Conservation (phyloP, 2,888 invertebrate genomes). For the Chalcis sispes region DNA sequence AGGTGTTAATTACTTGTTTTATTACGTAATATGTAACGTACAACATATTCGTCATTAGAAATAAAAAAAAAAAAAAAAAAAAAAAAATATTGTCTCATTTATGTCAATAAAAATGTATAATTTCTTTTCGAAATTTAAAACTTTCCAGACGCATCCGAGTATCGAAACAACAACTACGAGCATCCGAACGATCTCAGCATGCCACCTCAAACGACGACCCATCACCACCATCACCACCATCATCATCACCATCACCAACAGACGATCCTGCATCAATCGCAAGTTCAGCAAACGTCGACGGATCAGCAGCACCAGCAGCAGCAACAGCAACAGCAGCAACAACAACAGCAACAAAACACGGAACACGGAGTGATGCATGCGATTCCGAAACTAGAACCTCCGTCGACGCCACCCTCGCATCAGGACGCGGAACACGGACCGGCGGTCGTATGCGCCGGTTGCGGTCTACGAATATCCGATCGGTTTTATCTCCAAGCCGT, state of each 20-base stretch:
- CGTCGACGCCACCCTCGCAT: constrained; percentile 71
- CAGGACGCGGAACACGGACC: constrained; percentile 68
- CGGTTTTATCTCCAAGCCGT: constrained; percentile 94
- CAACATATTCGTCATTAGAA: too few relatives aligned
- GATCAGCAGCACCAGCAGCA: constrained; percentile 54
- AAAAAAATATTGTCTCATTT: too few relatives aligned
- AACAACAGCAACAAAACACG: constrained; percentile 53
- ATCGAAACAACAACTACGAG: constrained; percentile 70
- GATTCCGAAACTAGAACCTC: constrained; percentile 78
- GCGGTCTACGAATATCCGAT: constrained; percentile 91
- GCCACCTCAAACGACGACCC: constrained; percentile 71
- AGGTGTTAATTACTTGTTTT: too few relatives aligned
- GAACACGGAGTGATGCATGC: constrained; percentile 70
- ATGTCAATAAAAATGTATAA: too few relatives aligned
- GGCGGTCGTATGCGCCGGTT: constrained; percentile 87
- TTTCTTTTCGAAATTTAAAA: neutral
- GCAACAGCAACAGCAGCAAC: constrained; percentile 56
- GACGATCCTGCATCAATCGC: constrained; percentile 65
- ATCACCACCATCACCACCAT: constrained; percentile 69
- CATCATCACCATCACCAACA: constrained; percentile 69
- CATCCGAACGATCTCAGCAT: constrained; percentile 70
- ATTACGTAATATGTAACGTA: too few relatives aligned
- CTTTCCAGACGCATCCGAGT: constrained; percentile 69
- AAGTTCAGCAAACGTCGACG: constrained; percentile 64
- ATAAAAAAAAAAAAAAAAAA: too few relatives aligned